Evolutionary conservation across 2,113 vertebrate species (phyloP), one percentile per base, ranked within the genome.

Genomic region (Ceratotherium simum): DNA sequence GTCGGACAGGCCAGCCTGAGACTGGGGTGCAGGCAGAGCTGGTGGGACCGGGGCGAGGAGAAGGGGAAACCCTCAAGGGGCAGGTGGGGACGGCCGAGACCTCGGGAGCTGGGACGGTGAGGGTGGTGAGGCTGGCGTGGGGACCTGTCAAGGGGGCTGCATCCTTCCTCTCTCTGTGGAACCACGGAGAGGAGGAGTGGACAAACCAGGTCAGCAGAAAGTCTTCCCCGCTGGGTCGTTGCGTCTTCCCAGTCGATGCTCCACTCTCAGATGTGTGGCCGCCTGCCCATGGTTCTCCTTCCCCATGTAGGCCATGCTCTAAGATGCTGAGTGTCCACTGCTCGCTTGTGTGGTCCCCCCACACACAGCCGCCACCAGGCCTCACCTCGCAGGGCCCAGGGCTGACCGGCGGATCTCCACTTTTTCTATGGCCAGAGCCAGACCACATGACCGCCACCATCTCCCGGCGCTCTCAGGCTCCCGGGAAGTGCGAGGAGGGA

Each of bases 371-470:
- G 51, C 51, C n/a, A 58, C 36, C 79, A 58, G 3, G 51, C 33
- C n/a, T 36, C 16, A 14, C 56, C n/a, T 90, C 3, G 29, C 0
- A 33, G 46, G 95, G 98, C 97, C 86, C 86, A 64, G 79, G 0
- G 13, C 94, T 94, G 93, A 11, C 12, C 0, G 56, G 58, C 51
- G 81, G 91, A 91, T 64, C 60, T 96, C 60, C 60, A 81, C 96
- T 96, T 17, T 83, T 97, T 96, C 97, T 65, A 96, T 64, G 94
- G 86, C 96, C 97, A 42, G 95, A 97, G 90, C 36, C 36, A 73
- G 88, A 96, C 87, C 82, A 96, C 23, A 64, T 95, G 96, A 90
- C 97, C 76, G 76, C 96, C 62, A 0, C 10, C 21, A 4, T 17
- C 3, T 21, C 48, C 4, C 1, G 70, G 62, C 0, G 21, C 21